Percentiles rank a stretch among this genome's conserved stretches.
phyloP scores from a whole-genome alignment of 2,888 invertebrate genomes.

The Drosophila fulvimacula region DNA sequence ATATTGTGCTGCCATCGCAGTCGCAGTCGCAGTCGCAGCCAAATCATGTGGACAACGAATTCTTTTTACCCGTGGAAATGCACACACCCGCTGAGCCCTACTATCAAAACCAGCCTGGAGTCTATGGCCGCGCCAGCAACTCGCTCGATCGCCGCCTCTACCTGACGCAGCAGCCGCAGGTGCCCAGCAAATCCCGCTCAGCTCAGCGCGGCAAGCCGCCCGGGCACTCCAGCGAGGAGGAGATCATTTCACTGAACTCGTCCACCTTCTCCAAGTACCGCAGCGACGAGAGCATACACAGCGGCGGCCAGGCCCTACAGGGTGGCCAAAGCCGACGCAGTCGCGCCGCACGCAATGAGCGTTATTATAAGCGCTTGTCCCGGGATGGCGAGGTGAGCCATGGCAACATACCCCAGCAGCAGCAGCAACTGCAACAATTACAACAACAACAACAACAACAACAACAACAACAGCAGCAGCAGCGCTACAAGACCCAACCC shows the following conservation, averaged over 20 bases:
- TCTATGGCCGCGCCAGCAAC: conserved; percentile 74
- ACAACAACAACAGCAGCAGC: conserved; percentile 82
- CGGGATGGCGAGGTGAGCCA: conserved; percentile 88
- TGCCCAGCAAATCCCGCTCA: conserved; percentile 63
- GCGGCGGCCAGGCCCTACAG: conserved; percentile 83
- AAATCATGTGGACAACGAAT: conserved; percentile 84
- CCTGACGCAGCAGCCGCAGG: conserved; percentile 20
- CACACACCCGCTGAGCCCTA: conserved; percentile 67
- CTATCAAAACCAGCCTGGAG: conserved; percentile 71
- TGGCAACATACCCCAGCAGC: conserved; percentile 78
- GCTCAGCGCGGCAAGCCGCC: conserved; percentile 62
- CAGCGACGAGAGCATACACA: conserved; percentile 89
- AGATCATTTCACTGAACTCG: conserved; percentile 88
- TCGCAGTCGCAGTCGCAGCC: conserved; percentile 29
- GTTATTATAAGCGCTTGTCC: conserved; percentile 91
- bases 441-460: conserved; percentile 69
- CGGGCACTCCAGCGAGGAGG: conserved; percentile 82
- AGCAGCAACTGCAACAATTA: conserved; percentile 47
- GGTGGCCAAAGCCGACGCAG: conserved; percentile 87
- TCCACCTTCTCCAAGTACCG: conserved; percentile 89
- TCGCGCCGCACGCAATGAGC: conserved; percentile 91
- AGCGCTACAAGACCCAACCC: conserved; percentile 85
- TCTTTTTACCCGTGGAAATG: conserved; percentile 83
- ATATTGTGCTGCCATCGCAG: conserved; percentile 85
- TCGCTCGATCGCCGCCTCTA: conserved; percentile 77